phyloP scores from a whole-genome alignment of 2,888 invertebrate genomes.

The Empis livida region DNA sequence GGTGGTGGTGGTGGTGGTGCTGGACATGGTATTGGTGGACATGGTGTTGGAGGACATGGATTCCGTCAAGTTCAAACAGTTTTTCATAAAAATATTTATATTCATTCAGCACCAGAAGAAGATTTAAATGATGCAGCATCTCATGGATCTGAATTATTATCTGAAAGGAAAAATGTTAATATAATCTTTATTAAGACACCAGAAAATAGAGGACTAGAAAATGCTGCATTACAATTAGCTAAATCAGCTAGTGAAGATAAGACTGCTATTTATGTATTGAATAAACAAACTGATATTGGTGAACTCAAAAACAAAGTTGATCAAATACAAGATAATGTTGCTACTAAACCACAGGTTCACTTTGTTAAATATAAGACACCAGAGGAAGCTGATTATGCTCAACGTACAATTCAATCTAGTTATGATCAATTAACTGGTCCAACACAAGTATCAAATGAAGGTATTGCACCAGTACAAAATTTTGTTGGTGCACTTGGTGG shows the following conservation, averaged over 20 bases:
- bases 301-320: conserved; percentile 22
- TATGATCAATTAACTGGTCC: conserved; percentile 23
- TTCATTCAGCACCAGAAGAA: conserved; percentile 29
- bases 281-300: conserved; percentile 23
- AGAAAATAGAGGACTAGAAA: conserved; percentile 16
- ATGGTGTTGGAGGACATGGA: background rate
- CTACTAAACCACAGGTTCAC: conserved; percentile 26
- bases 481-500: background rate
- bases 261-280: conserved; percentile 25
- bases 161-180: conserved; percentile 18
- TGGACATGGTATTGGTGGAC: background rate
- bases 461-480: conserved; percentile 18
- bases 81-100: conserved; percentile 27
- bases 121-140: conserved; percentile 17
- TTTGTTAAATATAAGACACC: conserved; percentile 29
- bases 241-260: conserved; percentile 24
- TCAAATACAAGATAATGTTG: conserved; percentile 16
- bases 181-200: conserved; percentile 25
- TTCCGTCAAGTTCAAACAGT: conserved; percentile 12
- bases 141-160: background rate
- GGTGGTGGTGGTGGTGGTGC: background rate
- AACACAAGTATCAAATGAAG: conserved; percentile 19
- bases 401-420: conserved; percentile 23
- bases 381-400: conserved; percentile 26
- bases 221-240: conserved; percentile 18